Evolutionary conservation across 2,113 vertebrate genomes (phyloP).

Genomic region (Apeltes quadracus): DNA sequence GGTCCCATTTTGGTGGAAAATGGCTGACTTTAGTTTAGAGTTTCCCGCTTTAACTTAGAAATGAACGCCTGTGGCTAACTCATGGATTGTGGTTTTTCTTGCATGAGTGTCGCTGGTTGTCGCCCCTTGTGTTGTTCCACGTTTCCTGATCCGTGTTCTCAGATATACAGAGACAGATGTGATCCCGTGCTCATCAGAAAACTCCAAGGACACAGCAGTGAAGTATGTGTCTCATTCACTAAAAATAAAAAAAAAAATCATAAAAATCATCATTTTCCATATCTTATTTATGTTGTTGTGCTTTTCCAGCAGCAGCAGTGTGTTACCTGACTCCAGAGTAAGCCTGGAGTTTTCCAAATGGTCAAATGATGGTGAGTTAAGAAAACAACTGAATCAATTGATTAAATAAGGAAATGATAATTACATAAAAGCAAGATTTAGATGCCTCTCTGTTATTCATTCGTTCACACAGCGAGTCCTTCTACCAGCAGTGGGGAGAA

Average conservation of each 20-base stretch:
- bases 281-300: too few relatives aligned
- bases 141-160: slow-evolving; percentile 60
- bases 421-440: background rate
- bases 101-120: too few relatives aligned
- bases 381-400: background rate
- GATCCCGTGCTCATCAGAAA: slow-evolving; percentile 92
- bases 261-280: background rate
- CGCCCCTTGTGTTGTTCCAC: too few relatives aligned
- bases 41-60: too few relatives aligned
- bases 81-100: background rate
- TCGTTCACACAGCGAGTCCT: slow-evolving; percentile 85
- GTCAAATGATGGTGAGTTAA: slow-evolving; percentile 89
- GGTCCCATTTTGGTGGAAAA: background rate
- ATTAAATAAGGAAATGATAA: background rate
- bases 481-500: slow-evolving; percentile 95
- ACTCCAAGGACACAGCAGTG: slow-evolving; percentile 59
- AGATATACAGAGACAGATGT: slow-evolving; percentile 97
- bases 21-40: too few relatives aligned
- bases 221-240: slow-evolving; percentile 43
- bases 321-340: slow-evolving; percentile 83
- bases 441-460: background rate
- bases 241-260: too few relatives aligned
- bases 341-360: slow-evolving; percentile 90
- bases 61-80: background rate
- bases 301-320: slow-evolving; percentile 64